Percentiles rank a stretch among this genome's conserved stretches.
Conservation (phyloP, 2,797 vertebrate species). For the Tamandua tetradactyla region DNA sequence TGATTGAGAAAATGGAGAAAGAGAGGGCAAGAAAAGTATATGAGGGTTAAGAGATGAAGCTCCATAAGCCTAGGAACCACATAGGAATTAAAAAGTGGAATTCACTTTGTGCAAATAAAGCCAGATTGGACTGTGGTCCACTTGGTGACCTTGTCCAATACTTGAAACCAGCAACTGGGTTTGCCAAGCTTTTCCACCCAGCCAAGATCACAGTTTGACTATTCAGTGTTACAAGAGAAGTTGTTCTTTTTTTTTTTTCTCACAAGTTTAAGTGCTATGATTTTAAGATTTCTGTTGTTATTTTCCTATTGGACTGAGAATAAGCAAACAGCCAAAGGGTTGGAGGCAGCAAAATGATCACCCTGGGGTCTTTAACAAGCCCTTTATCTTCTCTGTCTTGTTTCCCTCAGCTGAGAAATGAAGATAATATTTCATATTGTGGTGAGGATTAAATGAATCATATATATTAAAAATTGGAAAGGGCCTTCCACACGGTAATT, state of each 20-base stretch:
- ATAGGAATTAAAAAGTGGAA: neutral
- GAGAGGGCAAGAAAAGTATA: neutral
- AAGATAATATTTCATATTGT: neutral
- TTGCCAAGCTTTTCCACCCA: neutral
- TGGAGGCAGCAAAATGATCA: neutral
- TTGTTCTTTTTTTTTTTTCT: neutral
- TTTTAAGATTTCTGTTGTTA: neutral
- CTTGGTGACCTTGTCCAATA: neutral
- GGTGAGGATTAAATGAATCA: neutral
- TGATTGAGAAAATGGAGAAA: neutral
- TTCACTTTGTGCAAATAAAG: neutral
- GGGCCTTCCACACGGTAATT: neutral
- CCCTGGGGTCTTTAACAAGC: neutral
- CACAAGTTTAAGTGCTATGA: neutral
- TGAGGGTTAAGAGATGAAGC: neutral
- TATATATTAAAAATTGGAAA: neutral
- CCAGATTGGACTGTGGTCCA: neutral
- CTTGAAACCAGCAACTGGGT: neutral
- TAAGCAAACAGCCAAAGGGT: neutral
- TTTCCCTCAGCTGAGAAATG: neutral
- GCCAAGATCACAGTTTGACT: neutral
- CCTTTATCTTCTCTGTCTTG: neutral
- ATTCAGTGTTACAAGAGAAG: neutral
- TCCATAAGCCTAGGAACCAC: neutral
- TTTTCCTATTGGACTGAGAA: neutral